These are phyloP conservation scores for Riptortus pedestris DNA, from an alignment of 1,140 invertebrate species.

Conservation along the genomic window DNA sequence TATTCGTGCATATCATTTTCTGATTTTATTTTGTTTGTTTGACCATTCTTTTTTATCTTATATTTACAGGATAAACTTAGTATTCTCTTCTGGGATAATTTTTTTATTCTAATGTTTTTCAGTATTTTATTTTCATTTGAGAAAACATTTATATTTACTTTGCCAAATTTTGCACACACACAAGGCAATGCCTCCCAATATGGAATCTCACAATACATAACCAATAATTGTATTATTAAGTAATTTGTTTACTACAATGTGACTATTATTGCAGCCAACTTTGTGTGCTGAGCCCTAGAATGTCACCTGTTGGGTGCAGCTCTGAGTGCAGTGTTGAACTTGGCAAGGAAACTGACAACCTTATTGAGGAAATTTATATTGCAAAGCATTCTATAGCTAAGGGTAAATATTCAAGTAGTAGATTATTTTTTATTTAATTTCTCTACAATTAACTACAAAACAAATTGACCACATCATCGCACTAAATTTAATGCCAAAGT, in stretches of 20 bases:
- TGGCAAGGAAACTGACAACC: conserved; percentile 32
- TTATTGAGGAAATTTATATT: conserved; percentile 34
- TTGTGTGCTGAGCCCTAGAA: conserved; percentile 21
- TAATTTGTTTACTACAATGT: neutral
- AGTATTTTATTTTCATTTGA: no score
- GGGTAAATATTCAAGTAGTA: conserved; percentile 7
- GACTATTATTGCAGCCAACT: conserved; percentile 17
- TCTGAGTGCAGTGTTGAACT: conserved; percentile 21
- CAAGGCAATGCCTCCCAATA: neutral
- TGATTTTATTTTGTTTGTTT: neutral
- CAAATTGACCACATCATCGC: no score
- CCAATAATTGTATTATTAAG: neutral
- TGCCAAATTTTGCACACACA: neutral
- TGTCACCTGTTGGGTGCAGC: conserved; percentile 28
- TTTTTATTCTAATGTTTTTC: neutral
- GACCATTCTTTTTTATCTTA: neutral
- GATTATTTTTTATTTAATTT: no score
- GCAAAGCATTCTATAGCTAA: conserved; percentile 27
- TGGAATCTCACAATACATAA: neutral
- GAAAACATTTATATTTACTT: neutral
- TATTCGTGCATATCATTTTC: neutral
- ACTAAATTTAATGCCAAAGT: no score
- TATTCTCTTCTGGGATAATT: neutral
- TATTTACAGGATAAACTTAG: neutral
- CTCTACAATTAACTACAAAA: no score